A percentile compares a stretch with the other conserved stretches of the same genome.
These are phyloP conservation scores for Trissonchulus sp. DNA, from an alignment of 2,888 invertebrate genomes.

Conservation along the genomic window DNA sequence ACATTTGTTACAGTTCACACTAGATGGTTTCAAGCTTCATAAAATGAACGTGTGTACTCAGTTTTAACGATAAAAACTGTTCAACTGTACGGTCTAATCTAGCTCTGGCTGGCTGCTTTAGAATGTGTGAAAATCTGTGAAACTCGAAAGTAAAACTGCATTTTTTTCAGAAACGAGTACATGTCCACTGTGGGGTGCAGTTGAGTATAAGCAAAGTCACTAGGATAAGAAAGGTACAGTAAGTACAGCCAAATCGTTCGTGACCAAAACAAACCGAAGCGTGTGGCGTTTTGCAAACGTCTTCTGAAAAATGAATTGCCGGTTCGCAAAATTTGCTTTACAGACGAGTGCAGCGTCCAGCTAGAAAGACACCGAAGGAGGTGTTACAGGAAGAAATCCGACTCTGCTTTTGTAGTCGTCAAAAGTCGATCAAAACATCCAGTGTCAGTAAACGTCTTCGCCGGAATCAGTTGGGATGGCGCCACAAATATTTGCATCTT, in stretches of 20 bases:
- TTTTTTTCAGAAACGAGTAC: not conserved
- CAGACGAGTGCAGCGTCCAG: slow-evolving; percentile 12
- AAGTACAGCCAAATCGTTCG: slow-evolving; percentile 10
- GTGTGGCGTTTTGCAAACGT: slow-evolving; percentile 12
- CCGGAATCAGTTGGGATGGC: slow-evolving; percentile 3
- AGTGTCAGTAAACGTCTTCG: not conserved
- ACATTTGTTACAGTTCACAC: too few species aligned
- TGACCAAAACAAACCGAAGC: slow-evolving; percentile 13
- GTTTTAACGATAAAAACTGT: not conserved
- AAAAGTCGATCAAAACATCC: slow-evolving; percentile 10
- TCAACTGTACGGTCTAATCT: not conserved
- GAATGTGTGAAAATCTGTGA: too few species aligned
- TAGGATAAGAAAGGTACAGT: not conserved
- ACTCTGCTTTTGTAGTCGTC: slow-evolving; percentile 6
- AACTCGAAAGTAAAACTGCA: not conserved
- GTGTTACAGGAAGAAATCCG: not conserved
- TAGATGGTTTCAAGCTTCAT: too few species aligned
- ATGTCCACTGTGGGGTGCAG: not conserved
- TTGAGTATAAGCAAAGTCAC: not conserved
- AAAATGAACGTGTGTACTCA: too few species aligned
- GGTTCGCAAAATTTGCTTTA: not conserved
- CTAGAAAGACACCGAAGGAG: slow-evolving; percentile 2
- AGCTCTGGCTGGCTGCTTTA: not conserved
- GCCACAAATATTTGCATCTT: slow-evolving; percentile 22
- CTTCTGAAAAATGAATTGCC: not conserved